Percentiles rank a stretch among this genome's conserved stretches.
Conservation (phyloP, 2,113 vertebrate genomes). For the Peucedramus taeniatus region DNA sequence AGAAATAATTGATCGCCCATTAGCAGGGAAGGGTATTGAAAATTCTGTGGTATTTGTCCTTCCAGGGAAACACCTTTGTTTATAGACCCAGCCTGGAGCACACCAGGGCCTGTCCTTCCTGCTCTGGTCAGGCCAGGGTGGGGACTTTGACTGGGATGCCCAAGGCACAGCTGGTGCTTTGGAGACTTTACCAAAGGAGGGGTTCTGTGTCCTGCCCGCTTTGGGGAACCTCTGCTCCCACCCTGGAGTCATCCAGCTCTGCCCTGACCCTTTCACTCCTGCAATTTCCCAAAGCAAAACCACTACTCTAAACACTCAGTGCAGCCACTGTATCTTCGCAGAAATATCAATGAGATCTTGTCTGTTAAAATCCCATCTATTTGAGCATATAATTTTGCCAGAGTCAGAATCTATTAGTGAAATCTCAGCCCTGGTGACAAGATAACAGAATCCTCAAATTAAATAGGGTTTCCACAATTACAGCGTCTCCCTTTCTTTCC, state of each 20-base stretch:
- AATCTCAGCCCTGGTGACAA: constrained; percentile 51
- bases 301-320: background rate
- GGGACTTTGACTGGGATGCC: too few species aligned
- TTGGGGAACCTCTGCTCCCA: background rate
- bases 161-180: background rate
- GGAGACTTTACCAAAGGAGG: background rate
- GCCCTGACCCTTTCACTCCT: background rate
- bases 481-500: constrained; percentile 32
- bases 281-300: background rate
- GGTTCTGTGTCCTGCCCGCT: background rate
- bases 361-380: constrained; percentile 57
- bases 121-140: background rate
- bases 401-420: constrained; percentile 67
- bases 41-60: background rate
- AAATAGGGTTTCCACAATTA: constrained; percentile 56
- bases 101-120: background rate
- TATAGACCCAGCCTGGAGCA: background rate
- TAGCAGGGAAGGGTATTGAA: background rate
- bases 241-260: background rate
- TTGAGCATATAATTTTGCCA: constrained; percentile 49
- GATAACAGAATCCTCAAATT: constrained; percentile 66
- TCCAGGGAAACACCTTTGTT: background rate
- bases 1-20: background rate
- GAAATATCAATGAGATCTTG: constrained; percentile 51
- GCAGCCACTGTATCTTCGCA: background rate